These are phyloP conservation scores for Pollenia labialis DNA, from an alignment of 2,888 invertebrate genomes.

Conservation along the genomic window DNA sequence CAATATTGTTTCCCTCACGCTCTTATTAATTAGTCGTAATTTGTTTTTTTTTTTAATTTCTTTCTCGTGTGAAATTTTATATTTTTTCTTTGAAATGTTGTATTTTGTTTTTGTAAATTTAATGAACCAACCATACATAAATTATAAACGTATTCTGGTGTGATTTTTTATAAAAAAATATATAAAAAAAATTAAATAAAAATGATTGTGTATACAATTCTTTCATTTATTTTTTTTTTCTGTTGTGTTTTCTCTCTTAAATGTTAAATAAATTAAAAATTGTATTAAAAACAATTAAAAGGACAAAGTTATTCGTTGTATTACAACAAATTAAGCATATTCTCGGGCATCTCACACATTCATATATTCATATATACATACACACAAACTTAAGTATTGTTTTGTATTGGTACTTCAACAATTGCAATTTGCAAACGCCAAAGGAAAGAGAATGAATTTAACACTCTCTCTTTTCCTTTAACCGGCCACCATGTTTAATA, in stretches of 20 bases:
- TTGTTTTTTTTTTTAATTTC: conserved; percentile 39
- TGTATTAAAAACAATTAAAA: conserved; percentile 72
- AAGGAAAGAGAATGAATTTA: conserved; percentile 36
- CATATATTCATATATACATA: neutral
- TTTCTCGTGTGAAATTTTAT: conserved; percentile 19
- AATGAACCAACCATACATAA: conserved; percentile 68
- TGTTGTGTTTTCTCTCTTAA: conserved; percentile 52
- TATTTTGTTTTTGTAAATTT: conserved; percentile 62
- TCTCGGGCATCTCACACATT: conserved; percentile 16
- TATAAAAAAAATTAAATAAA: conserved; percentile 15
- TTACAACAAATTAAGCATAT: conserved; percentile 62
- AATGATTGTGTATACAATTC: conserved; percentile 39
- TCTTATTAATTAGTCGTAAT: conserved; percentile 67
- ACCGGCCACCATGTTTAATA: conserved; percentile 39
- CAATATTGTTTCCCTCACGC: conserved; percentile 53
- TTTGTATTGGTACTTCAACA: conserved; percentile 22
- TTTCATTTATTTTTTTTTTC: conserved; percentile 37
- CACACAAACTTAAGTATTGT: neutral
- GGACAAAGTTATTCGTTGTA: conserved; percentile 61
- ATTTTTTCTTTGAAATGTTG: conserved; percentile 17
- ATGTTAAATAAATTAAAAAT: conserved; percentile 72
- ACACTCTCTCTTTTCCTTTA: conserved; percentile 12
- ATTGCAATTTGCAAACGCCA: conserved; percentile 27
- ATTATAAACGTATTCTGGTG: conserved; percentile 55
- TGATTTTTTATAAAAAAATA: conserved; percentile 5